Percentiles rank a stretch among this genome's conserved stretches.
phyloP scores from a whole-genome alignment of 1,140 invertebrate genomes.

The Matsumurasca onukii region DNA sequence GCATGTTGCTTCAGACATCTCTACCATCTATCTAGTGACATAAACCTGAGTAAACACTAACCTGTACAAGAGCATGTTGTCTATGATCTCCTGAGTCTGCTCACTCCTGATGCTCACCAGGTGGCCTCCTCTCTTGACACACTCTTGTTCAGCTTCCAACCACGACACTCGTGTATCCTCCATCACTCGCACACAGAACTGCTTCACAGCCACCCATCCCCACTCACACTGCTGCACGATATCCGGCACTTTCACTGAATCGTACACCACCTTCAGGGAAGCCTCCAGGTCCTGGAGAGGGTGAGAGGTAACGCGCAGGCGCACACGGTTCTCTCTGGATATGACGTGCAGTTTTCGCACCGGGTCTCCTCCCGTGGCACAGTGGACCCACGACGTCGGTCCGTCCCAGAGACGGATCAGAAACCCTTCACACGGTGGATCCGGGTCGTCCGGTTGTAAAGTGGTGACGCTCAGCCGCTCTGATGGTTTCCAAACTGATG shows the following conservation, averaged over 20 bases:
- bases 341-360: constrained; percentile 56
- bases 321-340: constrained; percentile 55
- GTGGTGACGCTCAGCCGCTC: constrained; percentile 16
- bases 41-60: constrained; percentile 46
- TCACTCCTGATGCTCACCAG: constrained; percentile 62
- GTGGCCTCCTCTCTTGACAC: constrained; percentile 60
- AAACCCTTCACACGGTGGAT: constrained; percentile 52
- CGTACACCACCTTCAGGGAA: constrained; percentile 32
- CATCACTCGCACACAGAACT: constrained; percentile 62
- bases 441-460: constrained; percentile 1
- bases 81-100: constrained; percentile 58
- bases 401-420: constrained; percentile 56
- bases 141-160: constrained; percentile 64
- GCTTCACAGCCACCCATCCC: constrained; percentile 60
- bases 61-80: constrained; percentile 61
- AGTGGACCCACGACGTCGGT: constrained; percentile 55
- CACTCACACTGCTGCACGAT: constrained; percentile 60
- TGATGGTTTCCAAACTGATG: not conserved
- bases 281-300: constrained; percentile 11
- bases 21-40: no score
- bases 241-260: constrained; percentile 46
- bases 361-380: constrained; percentile 55
- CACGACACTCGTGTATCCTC: constrained; percentile 57
- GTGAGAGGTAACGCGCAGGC: constrained; percentile 45
- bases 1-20: no score